Percentiles rank a stretch among this genome's conserved stretches.
Evolutionary conservation across 2,113 vertebrate genomes (phyloP).

Genomic region (Apteryx owenii): DNA sequence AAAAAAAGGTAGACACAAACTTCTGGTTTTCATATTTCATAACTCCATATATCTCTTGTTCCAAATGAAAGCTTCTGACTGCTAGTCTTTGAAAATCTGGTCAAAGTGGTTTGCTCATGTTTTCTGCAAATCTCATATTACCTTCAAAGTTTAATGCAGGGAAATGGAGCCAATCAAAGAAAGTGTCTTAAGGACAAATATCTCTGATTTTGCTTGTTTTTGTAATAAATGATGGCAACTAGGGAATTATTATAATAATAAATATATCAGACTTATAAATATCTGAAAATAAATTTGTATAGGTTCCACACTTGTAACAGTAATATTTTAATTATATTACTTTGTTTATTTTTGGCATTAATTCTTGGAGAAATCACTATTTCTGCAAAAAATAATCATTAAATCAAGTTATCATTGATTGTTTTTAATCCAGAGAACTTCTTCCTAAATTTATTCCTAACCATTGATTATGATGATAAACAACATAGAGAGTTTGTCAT

Average conservation of each 20-base stretch:
- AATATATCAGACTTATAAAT: slow-evolving; percentile 62
- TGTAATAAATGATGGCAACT: slow-evolving; percentile 14
- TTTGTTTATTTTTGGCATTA: slow-evolving; percentile 67
- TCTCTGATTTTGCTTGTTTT: slow-evolving; percentile 23
- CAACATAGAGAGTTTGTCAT: background rate
- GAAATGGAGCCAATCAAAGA: background rate
- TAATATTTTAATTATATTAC: slow-evolving; percentile 71
- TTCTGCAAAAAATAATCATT: slow-evolving; percentile 74
- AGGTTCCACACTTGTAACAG: slow-evolving; percentile 51
- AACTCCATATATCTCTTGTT: background rate
- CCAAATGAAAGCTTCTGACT: background rate
- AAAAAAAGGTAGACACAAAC: background rate
- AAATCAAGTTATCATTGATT: slow-evolving; percentile 75
- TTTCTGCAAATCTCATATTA: background rate
- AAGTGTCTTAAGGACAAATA: slow-evolving; percentile 43
- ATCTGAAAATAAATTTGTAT: slow-evolving; percentile 71
- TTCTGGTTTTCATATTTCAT: background rate
- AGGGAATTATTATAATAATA: slow-evolving; percentile 40
- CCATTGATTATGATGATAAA: slow-evolving; percentile 23
- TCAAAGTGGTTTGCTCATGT: accelerated
- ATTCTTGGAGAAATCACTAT: slow-evolving; percentile 60
- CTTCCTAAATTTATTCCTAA: background rate
- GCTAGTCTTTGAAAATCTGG: background rate
- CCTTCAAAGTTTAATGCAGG: background rate
- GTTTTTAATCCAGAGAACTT: background rate